Conservation (phyloP, 2,888 invertebrate species). For the Drosophila paucipuncta region DNA sequence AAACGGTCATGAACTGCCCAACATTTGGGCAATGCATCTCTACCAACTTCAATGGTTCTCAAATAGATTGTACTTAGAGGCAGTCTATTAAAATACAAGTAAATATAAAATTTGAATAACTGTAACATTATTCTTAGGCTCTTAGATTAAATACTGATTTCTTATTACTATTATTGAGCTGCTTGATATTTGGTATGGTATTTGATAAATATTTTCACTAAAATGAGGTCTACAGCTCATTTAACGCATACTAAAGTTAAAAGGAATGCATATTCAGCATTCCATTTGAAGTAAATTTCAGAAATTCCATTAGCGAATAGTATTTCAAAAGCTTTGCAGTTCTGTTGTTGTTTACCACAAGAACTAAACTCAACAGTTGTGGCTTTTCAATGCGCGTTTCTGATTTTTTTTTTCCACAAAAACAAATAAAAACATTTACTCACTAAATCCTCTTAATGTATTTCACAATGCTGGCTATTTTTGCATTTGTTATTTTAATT, state of each 20-base stretch:
- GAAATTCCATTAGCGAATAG: constrained; percentile 24
- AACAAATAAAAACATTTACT: constrained; percentile 50
- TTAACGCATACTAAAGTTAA: background rate
- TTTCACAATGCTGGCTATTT: constrained; percentile 1
- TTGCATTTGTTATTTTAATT: constrained; percentile 8
- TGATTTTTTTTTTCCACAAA: constrained; percentile 26
- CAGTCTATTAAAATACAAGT: background rate
- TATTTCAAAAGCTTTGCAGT: constrained; percentile 30
- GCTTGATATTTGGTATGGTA: background rate
- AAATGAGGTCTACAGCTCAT: background rate
- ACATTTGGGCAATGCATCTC: constrained; percentile 10
- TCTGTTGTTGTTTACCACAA: constrained; percentile 34
- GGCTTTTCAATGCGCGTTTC: background rate
- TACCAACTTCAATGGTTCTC: background rate
- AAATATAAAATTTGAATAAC: background rate
- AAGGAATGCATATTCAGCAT: too few relatives aligned
- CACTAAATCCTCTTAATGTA: constrained; percentile 28
- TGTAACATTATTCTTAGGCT: background rate
- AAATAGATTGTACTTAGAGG: background rate
- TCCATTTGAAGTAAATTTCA: constrained; percentile 19
- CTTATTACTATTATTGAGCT: too few relatives aligned
- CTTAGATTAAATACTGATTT: background rate
- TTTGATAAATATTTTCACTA: background rate
- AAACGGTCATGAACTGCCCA: constrained; percentile 5
- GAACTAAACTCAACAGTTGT: constrained; percentile 22